A percentile compares a stretch with the other conserved stretches of the same genome.
Conservation (phyloP, 2,113 vertebrate genomes). For the Cichladusa arquata region DNA sequence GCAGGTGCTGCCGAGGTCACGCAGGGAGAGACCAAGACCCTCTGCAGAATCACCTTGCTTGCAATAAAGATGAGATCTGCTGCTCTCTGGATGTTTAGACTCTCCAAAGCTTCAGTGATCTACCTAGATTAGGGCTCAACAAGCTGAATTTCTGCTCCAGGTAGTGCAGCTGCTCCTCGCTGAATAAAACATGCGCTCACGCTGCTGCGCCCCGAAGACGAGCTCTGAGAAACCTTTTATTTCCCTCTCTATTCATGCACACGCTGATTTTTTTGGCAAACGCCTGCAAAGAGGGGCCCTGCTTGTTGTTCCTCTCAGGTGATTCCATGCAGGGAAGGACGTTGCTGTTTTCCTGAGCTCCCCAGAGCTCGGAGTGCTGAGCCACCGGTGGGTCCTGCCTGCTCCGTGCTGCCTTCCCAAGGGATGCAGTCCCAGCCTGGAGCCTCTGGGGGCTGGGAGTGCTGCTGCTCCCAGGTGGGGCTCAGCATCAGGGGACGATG, state of each 20-base stretch:
- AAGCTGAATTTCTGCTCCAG: constrained; percentile 67
- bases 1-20: rapidly evolving
- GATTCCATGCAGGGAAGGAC: background rate
- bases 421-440: rapidly evolving
- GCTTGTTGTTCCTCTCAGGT: background rate
- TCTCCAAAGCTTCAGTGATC: background rate
- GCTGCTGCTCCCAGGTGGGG: background rate
- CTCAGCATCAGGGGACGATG: rapidly evolving
- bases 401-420: background rate
- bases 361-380: background rate
- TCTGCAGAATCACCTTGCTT: background rate
- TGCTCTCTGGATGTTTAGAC: background rate
- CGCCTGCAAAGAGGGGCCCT: background rate
- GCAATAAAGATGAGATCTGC: background rate
- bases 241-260: constrained; percentile 57
- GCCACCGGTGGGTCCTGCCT: background rate
- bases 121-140: constrained; percentile 32
- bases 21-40: rapidly evolving
- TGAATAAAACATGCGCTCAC: constrained; percentile 67
- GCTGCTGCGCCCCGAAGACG: constrained; percentile 48
- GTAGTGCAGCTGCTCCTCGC: constrained; percentile 56
- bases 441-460: background rate
- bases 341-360: background rate
- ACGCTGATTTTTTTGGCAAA: constrained; percentile 31
- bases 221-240: constrained; percentile 55